Evolutionary conservation across 2,888 invertebrate species (phyloP), one percentile per base, ranked within the genome.

Genomic region (Leucania comma): DNA sequence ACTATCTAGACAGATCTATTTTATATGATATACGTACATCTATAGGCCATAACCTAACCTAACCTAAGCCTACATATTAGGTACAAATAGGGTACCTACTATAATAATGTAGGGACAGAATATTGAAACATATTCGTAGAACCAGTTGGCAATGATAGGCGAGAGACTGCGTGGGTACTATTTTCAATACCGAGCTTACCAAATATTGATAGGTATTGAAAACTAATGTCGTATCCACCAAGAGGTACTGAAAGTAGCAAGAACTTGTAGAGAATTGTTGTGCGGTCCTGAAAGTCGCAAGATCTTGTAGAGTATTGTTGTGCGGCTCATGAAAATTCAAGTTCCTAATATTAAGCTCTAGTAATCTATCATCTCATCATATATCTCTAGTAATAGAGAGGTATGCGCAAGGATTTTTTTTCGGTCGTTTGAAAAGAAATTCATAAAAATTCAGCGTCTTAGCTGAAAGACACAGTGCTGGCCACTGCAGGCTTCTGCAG

Each of bases 91-190:
- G 10, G 4, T 17, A 61, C 2, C 1, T 50, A 29, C 3, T 29
- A 29, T 4, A 14, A 29, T 32, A n/a, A 17, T 24, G 24, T 32
- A 20, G 5, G 42, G 17, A 42, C 17, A 29, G 14, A 38, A 17
- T 67, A 35, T 48, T n/a, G 17, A 3, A 26, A 66, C 2, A 67
- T 65, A 64, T 67, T 68, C 20, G 29, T 38, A 50, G 14, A 32
- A 5, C 3, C 17, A 26, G 14, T 2, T 48, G 69, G 24, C 38
- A 50, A 48, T 58, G n/a, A 32, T 58, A 32, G 24, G 8, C 14
- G 14, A 38, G n/a, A 2, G 20, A 48, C n/a, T 32, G 6, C 38
- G 29, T 66, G 29, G 66, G 29, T 46, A 8, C 9, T 38, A 38
- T 51, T 64, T 67, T 38, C 51, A 67, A 67, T 38, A 51, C 14